Evolutionary conservation across 1,140 invertebrate genomes (phyloP), one percentile per base, ranked within the genome.

Genomic region (Tetragnatha versicolor): DNA sequence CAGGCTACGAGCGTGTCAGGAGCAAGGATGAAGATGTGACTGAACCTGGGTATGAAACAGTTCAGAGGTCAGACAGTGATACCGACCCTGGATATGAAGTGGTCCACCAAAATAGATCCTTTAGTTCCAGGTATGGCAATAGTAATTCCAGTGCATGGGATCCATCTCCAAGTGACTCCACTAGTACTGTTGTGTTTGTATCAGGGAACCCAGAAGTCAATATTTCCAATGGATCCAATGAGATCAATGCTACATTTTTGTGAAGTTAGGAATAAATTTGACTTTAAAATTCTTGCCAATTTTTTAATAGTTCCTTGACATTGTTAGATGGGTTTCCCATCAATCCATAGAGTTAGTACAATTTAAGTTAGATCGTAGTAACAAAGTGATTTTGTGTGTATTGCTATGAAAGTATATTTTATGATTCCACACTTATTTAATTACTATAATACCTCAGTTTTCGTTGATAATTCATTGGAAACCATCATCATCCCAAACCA

Each of bases 11-110:
- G 33, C 22, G 58, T 5, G 78, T 79, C 7, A 27, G 55, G 47
- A 79, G 65, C 27, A 79, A 72, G 53, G n/a, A 4, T 14, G 66
- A 63, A 31, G 68, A 79, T 22, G 10, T 51, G 6, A 33, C 12
- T 33, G 78, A 79, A 37, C 78, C 68, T 45, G 66, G 66, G 0
- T 79, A 79, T 68, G 78, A 79, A 68, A 66, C 78, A 6, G 70
- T 79, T 45, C 78, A 75, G 35, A 61, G 70, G 47, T 72, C 68
- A 6, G 78, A 79, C 27, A 75, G 70, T 73, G 78, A 79, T 65
- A 75, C 68, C 9, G 78, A 79, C 49, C 78, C 78, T 42, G 58
- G 68, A 10, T 79, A 79, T 60, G 78, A 79, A 69, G 60, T 58
- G 33, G 78, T 79, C 7, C 78, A 63, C 35, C 53, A 65, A 51